These are phyloP conservation scores for Coreoperca whiteheadi DNA, from an alignment of 2,113 vertebrate genomes.

Conservation along the genomic window DNA sequence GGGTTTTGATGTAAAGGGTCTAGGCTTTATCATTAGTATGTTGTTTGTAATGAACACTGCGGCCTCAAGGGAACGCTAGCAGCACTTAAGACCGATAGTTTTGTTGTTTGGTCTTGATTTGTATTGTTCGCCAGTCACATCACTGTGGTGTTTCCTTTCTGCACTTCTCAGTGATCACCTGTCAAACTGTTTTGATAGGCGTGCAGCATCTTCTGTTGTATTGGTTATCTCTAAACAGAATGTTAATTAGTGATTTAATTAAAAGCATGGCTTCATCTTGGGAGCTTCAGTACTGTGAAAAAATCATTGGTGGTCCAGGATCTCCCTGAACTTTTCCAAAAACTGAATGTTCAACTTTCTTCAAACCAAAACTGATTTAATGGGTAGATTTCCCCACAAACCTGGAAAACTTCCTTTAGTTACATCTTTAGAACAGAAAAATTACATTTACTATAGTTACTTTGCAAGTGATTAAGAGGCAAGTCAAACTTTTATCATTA, in stretches of 20 bases:
- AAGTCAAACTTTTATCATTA: not conserved
- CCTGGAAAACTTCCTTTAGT: conserved; percentile 25
- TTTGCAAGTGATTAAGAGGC: not conserved
- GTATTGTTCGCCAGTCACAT: not conserved
- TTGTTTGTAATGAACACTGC: not conserved
- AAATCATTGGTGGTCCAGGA: no score
- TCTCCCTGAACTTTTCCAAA: no score
- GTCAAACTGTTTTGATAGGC: no score
- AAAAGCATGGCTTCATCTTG: not conserved
- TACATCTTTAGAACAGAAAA: not conserved
- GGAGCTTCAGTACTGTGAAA: no score
- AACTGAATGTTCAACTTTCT: not conserved
- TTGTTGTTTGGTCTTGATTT: not conserved
- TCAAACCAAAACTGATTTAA: not conserved
- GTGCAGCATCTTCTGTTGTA: no score
- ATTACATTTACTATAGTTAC: not conserved
- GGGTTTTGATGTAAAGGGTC: not conserved
- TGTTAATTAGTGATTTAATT: not conserved
- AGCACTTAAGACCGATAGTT: not conserved
- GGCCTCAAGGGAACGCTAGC: not conserved
- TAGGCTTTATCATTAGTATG: not conserved
- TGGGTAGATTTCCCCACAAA: not conserved
- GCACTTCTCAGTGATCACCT: no score
- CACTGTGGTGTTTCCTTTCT: no score
- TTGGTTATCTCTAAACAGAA: not conserved